Base-by-base conservation (phyloP, 2,797 vertebrate species). In the Sebastes goodei region DNA sequence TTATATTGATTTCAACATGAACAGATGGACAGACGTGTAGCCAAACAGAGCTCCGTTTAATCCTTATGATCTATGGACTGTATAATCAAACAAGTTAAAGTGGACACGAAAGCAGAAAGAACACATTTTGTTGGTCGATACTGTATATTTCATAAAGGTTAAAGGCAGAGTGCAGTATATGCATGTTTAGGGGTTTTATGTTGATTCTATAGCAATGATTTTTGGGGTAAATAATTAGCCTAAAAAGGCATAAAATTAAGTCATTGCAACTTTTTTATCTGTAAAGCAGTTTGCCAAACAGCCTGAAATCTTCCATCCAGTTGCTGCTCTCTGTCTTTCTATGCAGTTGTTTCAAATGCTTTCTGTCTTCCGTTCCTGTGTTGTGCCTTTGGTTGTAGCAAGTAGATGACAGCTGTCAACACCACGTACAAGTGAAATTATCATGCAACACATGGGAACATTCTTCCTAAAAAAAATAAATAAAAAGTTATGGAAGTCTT, bases 381-480 rank as follows among this genome's bases (percentile, higher is more conserved):
- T 67, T 65, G 62, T 61, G 70, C 29, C 42, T 49, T 27, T 56
- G 7, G 42, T 68, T 76, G 21, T 20, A 76, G n/a, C 17, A 68
- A 74, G 38, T 52, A 73, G 59, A 82, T 80, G 78, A 80, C 71
- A 88, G 78, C 74, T 76, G 69, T 82, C 76, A 77, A 70, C 14
- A 76, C 32, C 23, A 49, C n/a, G 25, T 52, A 55, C 14, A 78
- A 74, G 69, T 71, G 29, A 71, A 84, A 68, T 82, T 33, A 78
- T 68, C 67, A 69, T 53, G 32, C 6, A 29, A 57, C 71, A 64
- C 53, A 42, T 33, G 60, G 64, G 56, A 71, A 73, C 25, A 72
- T 52, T 63, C 30, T 56, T 61, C 15, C 66, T 21, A 11, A 11
- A 60, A 21, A 49, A 6, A 57, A 32, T 1, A 42, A 52, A 11